phyloP scores from a whole-genome alignment of 2,797 vertebrate genomes.

The Urophycis tenuis region DNA sequence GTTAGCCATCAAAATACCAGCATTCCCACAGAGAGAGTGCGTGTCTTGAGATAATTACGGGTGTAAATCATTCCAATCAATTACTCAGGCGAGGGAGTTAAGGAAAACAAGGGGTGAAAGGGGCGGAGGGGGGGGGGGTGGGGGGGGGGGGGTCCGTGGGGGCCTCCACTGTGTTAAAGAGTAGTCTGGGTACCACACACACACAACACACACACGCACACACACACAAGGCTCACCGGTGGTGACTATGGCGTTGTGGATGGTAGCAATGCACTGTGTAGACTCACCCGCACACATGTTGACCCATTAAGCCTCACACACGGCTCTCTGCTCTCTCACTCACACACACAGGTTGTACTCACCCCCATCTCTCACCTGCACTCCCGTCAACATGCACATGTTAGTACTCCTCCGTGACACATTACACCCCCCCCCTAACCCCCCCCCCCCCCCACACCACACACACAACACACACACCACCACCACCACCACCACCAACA shows the following conservation, averaged over 20 bases:
- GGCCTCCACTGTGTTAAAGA: not conserved
- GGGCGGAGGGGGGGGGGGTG: not conserved
- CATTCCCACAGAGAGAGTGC: not conserved
- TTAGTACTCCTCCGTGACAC: not conserved
- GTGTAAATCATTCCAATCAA: constrained; percentile 54
- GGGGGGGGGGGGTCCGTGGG: not conserved
- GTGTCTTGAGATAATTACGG: constrained; percentile 42
- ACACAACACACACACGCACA: not conserved
- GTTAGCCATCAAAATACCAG: constrained; percentile 35
- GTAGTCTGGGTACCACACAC: not conserved
- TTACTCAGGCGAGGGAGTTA: constrained; percentile 38
- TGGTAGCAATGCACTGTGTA: too few species aligned
- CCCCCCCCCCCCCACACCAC: not conserved
- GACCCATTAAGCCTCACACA: too few species aligned
- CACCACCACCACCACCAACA: not conserved
- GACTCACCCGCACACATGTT: not conserved
- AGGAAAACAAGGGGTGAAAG: constrained; percentile 46
- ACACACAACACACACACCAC: not conserved
- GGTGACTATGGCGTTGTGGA: too few species aligned
- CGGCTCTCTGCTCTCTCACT: not conserved
- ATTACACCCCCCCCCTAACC: not conserved
- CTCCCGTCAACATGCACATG: not conserved
- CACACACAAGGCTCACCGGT: not conserved
- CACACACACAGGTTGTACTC: not conserved
- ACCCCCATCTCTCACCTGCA: not conserved